Conservation (phyloP, 2,113 vertebrate genomes). For the Marmota monax region DNA sequence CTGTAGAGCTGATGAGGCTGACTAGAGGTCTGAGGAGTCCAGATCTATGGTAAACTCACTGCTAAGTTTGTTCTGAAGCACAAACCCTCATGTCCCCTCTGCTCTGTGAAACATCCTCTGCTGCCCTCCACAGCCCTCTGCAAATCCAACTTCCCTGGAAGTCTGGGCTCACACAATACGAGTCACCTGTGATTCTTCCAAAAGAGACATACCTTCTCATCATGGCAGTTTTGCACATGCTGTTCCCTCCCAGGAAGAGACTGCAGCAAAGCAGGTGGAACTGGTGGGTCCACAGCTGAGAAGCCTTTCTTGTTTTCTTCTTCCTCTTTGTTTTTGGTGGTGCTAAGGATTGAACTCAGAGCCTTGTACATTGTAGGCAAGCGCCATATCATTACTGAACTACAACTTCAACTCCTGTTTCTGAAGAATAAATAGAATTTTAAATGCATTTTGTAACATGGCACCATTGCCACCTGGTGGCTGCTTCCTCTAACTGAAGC, state of each 20-base stretch:
- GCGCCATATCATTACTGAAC: no score
- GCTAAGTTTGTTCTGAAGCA: neutral
- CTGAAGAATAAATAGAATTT: neutral
- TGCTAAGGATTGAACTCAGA: no score
- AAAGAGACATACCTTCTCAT: neutral
- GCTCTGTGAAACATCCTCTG: neutral
- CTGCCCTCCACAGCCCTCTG: neutral
- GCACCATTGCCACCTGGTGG: constrained; percentile 39
- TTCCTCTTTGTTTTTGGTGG: no score
- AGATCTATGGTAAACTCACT: neutral
- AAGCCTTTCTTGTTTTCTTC: no score
- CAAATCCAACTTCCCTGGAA: neutral
- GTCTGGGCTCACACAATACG: neutral
- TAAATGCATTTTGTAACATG: neutral
- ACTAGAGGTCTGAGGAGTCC: neutral
- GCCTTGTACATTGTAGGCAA: no score
- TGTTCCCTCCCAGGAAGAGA: neutral
- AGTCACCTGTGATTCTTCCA: neutral
- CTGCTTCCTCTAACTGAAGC: neutral
- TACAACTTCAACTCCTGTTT: neutral
- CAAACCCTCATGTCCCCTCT: neutral
- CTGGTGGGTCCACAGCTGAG: neutral
- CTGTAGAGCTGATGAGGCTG: neutral
- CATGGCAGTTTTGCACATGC: neutral
- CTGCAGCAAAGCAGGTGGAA: no score